Evolutionary conservation across 2,113 vertebrate genomes (phyloP).

Genomic region (Boleophthalmus pectinirostris): DNA sequence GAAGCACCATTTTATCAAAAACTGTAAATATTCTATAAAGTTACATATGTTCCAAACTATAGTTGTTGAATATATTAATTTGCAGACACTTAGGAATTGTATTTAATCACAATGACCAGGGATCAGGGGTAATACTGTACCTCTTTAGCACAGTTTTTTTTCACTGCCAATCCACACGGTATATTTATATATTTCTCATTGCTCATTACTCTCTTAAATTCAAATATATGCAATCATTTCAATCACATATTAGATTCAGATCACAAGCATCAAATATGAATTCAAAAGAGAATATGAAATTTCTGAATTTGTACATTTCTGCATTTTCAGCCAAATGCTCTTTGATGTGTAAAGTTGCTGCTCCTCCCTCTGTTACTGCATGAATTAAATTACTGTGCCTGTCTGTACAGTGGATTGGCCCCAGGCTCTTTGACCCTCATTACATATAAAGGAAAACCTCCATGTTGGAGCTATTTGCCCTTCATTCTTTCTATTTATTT

Average conservation of each 20-base stretch:
- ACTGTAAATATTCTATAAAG: too few relatives aligned
- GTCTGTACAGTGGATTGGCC: constrained; percentile 60
- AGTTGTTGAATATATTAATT: too few relatives aligned
- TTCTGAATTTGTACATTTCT: constrained; percentile 6
- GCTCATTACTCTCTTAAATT: neutral
- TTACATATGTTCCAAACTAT: too few relatives aligned
- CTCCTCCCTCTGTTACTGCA: constrained; percentile 45
- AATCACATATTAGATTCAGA: constrained; percentile 46
- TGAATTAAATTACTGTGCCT: constrained; percentile 66
- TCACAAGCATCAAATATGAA: constrained; percentile 45
- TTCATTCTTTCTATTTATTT: constrained; percentile 33
- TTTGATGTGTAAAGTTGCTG: constrained; percentile 69
- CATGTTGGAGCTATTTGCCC: constrained; percentile 49
- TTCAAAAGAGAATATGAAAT: constrained; percentile 59
- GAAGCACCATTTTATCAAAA: too few relatives aligned
- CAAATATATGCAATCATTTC: constrained; percentile 12
- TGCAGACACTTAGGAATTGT: too few relatives aligned
- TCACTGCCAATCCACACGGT: neutral
- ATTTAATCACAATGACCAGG: too few relatives aligned
- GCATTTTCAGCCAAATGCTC: constrained; percentile 21
- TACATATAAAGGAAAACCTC: constrained; percentile 53
- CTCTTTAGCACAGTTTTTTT: too few relatives aligned
- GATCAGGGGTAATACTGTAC: too few relatives aligned
- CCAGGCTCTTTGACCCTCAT: constrained; percentile 63
- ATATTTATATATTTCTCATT: neutral